These are phyloP conservation scores for Meandrina meandrites DNA, from an alignment of 92 coral and sea anemone genomes.

Conservation along the genomic window DNA sequence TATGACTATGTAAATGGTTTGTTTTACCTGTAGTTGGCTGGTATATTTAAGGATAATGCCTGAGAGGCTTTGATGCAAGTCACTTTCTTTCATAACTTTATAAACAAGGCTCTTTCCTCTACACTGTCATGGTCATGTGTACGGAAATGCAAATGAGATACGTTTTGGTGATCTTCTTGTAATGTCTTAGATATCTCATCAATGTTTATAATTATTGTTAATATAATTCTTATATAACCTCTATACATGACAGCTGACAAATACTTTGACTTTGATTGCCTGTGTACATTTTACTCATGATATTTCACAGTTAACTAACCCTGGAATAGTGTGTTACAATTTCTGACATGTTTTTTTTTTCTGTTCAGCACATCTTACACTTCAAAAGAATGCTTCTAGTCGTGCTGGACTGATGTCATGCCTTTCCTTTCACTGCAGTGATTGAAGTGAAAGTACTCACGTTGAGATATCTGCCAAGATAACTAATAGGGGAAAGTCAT, in stretches of 20 bases:
- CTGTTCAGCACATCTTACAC: constrained; percentile 16
- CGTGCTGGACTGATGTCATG: constrained; percentile 7
- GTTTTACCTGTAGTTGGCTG: too few relatives aligned
- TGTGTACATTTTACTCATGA: background rate
- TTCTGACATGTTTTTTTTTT: background rate
- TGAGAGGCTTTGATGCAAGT: too few relatives aligned
- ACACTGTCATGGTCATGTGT: constrained; percentile 13
- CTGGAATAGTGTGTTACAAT: background rate
- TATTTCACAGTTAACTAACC: background rate
- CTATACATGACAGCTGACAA: constrained; percentile 5
- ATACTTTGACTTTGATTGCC: background rate
- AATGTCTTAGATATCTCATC: background rate
- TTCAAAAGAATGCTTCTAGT: constrained; percentile 1
- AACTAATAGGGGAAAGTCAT: constrained; percentile 3
- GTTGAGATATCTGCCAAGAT: constrained; percentile 2
- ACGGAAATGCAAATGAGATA: background rate
- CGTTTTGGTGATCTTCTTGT: constrained; percentile 8
- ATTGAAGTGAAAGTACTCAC: constrained; percentile 7
- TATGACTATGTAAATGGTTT: too few relatives aligned
- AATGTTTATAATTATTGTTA: background rate
- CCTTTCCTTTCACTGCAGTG: constrained; percentile 13
- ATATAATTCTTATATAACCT: background rate
- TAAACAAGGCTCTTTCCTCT: constrained; percentile 14
- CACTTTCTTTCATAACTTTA: too few relatives aligned
- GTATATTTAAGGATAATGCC: too few relatives aligned